A percentile compares a stretch with the other conserved stretches of the same genome.
phyloP scores from a whole-genome alignment of 1,140 invertebrate species.

The Drosophila santomea region DNA sequence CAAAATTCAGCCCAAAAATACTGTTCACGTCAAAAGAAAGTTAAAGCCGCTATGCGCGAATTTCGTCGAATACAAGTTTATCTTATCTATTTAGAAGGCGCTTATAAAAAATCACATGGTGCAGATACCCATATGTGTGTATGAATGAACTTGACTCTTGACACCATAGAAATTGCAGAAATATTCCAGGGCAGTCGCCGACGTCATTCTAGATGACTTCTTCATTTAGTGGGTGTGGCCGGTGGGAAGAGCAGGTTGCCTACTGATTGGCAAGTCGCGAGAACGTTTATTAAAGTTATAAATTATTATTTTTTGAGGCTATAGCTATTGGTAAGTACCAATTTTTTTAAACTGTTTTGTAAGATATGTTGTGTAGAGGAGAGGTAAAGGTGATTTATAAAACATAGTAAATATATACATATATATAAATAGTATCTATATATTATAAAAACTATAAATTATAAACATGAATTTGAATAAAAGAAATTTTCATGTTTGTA shows the following conservation, averaged over 20 bases:
- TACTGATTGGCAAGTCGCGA: not conserved
- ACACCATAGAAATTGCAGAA: slow-evolving; percentile 6
- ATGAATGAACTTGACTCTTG: slow-evolving; percentile 39
- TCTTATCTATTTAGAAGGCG: slow-evolving; percentile 31
- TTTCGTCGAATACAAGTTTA: slow-evolving; percentile 31
- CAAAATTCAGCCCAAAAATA: slow-evolving; percentile 1
- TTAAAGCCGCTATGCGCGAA: slow-evolving; percentile 2
- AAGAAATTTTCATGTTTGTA: not conserved
- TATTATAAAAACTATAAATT: too few species aligned
- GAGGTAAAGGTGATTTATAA: too few species aligned
- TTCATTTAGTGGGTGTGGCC: slow-evolving; percentile 3
- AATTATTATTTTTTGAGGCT: not conserved
- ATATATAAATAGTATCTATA: too few species aligned
- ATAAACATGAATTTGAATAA: too few species aligned
- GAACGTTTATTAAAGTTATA: not conserved
- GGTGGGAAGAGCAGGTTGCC: not conserved
- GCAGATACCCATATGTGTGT: slow-evolving; percentile 2
- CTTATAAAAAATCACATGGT: slow-evolving; percentile 39
- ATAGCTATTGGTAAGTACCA: not conserved
- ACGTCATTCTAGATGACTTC: slow-evolving; percentile 22
- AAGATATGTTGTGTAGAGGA: too few species aligned
- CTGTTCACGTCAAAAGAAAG: slow-evolving; percentile 11
- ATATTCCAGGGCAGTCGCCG: slow-evolving; percentile 8
- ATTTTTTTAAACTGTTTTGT: not conserved
- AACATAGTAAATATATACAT: too few species aligned